These are phyloP conservation scores for Mormyrops boulengeri DNA, from an alignment of 2,797 vertebrate genomes.

Conservation along the genomic window DNA sequence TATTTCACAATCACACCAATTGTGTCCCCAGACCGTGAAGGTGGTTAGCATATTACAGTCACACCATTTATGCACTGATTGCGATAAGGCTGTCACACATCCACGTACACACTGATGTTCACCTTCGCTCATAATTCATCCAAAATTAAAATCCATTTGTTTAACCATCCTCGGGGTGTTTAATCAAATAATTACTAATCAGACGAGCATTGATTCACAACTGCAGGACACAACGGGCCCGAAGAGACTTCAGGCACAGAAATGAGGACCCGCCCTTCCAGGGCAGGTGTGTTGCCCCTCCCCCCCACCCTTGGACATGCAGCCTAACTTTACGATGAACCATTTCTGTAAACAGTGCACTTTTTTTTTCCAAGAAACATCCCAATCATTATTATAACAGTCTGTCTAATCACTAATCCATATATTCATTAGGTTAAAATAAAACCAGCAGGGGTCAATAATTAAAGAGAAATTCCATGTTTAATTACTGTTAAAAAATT, in stretches of 20 bases:
- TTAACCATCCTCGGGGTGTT: not conserved
- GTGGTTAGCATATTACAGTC: not conserved
- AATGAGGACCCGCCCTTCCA: not conserved
- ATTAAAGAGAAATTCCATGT: conserved; percentile 21
- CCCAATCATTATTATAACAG: conserved; percentile 27
- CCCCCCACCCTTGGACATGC: not conserved
- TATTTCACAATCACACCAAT: not conserved
- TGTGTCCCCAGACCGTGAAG: not conserved
- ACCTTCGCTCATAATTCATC: not conserved
- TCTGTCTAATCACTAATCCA: conserved; percentile 8
- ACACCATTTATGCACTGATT: not conserved
- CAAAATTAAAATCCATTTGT: not conserved
- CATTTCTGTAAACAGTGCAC: conserved; percentile 13
- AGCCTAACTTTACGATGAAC: conserved; percentile 18
- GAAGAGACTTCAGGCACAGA: not conserved
- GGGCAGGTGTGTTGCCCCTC: not conserved
- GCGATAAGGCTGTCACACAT: not conserved
- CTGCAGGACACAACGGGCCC: not conserved
- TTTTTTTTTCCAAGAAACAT: conserved; percentile 11
- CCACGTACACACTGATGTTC: not conserved
- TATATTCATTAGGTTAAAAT: conserved; percentile 27
- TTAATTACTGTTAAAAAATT: not conserved
- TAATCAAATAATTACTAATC: conserved; percentile 1
- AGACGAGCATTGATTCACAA: not conserved
- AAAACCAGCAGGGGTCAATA: conserved; percentile 23